These are phyloP conservation scores for Gobio gobio DNA, from an alignment of 2,113 vertebrate genomes.

Conservation along the genomic window DNA sequence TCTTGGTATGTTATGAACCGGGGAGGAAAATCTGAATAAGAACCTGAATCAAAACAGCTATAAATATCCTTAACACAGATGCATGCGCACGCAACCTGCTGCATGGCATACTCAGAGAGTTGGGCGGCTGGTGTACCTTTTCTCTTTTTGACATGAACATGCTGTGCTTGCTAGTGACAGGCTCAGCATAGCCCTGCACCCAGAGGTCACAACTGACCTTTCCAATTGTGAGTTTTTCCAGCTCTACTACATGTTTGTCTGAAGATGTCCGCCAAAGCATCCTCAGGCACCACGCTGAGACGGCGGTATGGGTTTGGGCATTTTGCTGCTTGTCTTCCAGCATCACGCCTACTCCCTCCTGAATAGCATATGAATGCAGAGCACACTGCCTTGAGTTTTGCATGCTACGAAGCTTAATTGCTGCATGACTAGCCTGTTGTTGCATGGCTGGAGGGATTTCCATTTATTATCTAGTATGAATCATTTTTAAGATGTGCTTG, in stretches of 20 bases:
- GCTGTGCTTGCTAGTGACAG: conserved; percentile 68
- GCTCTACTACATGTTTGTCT: conserved; percentile 62
- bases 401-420: conserved; percentile 73
- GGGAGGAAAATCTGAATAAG: not conserved
- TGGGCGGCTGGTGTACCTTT: conserved; percentile 62
- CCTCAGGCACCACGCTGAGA: conserved; percentile 67
- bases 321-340: conserved; percentile 74
- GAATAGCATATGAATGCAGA: conserved; percentile 54
- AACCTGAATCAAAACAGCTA: conserved; percentile 11
- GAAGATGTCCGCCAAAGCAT: conserved; percentile 69
- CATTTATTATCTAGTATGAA: conserved; percentile 73
- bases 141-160: conserved; percentile 70
- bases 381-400: conserved; percentile 74
- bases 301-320: conserved; percentile 53
- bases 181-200: conserved; percentile 67
- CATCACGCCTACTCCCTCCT: conserved; percentile 69
- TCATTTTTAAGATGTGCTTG: conserved; percentile 73
- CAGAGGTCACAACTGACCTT: conserved; percentile 76
- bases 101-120: not conserved
- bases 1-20: not conserved
- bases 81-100: conserved; percentile 4
- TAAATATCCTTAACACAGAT: conserved; percentile 19
- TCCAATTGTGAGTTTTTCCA: conserved; percentile 66
- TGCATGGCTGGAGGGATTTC: conserved; percentile 69
- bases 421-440: conserved; percentile 76